Percentiles rank a stretch among this genome's conserved stretches.
Evolutionary conservation across 2,113 vertebrate species (phyloP).

Genomic region (Emydura subglobosa): DNA sequence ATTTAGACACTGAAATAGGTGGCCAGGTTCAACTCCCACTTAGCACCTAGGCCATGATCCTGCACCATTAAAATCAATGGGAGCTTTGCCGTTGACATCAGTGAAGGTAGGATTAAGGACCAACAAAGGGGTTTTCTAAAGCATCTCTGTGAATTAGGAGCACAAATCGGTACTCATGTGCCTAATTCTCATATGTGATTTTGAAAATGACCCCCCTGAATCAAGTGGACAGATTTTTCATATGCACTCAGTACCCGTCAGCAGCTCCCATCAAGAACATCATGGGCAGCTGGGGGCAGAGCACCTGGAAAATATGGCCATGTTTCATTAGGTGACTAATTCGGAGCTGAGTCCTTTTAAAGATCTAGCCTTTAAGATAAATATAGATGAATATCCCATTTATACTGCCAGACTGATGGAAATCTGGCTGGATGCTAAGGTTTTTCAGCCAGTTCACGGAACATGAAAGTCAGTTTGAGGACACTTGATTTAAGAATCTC

Average conservation of each 20-base stretch:
- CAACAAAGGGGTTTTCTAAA: no score
- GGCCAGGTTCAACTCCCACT: not conserved
- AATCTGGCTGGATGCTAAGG: not conserved
- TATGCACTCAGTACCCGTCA: not conserved
- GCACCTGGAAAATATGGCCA: not conserved
- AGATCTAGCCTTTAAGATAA: not conserved
- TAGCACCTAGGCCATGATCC: not conserved
- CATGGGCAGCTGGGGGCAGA: not conserved
- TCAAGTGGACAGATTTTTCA: slow-evolving; percentile 23
- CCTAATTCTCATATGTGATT: slow-evolving; percentile 22
- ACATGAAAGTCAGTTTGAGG: not conserved
- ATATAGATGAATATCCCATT: not conserved
- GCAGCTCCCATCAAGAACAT: not conserved
- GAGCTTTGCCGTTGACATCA: not conserved
- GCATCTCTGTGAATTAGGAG: not conserved
- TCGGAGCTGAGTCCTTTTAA: not conserved
- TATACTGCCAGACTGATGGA: not conserved
- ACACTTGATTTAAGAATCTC: not conserved
- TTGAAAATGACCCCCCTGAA: slow-evolving; percentile 4
- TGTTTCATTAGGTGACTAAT: not conserved
- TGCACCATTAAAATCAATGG: not conserved
- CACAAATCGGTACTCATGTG: not conserved
- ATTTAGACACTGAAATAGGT: not conserved
- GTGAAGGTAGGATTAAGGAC: not conserved
- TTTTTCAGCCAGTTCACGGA: not conserved